Evolutionary conservation across 2,888 invertebrate genomes (phyloP).

Genomic region (Pardosa pseudoannulata): DNA sequence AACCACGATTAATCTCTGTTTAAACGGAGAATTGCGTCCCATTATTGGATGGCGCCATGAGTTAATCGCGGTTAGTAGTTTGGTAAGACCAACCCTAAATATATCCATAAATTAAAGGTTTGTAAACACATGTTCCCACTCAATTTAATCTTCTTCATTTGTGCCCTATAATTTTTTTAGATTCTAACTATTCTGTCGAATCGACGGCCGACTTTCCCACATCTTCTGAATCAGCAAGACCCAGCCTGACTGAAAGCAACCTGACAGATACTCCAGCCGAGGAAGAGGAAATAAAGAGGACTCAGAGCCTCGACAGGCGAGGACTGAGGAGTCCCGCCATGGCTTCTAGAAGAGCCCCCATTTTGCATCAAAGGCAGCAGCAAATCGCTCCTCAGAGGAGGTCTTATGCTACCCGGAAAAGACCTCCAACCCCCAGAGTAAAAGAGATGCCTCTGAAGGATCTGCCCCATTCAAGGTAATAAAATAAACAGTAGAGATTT

Average conservation of each 20-base stretch:
- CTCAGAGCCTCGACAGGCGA: constrained; percentile 35
- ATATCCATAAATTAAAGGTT: too few species aligned
- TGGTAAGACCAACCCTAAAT: too few species aligned
- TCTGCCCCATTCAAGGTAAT: background rate
- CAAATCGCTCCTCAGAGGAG: background rate
- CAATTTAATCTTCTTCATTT: too few species aligned
- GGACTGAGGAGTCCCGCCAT: constrained; percentile 16
- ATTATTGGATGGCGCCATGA: too few species aligned
- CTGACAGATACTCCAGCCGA: background rate
- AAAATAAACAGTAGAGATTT: too few species aligned
- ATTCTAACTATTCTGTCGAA: constrained; percentile 17
- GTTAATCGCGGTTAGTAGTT: too few species aligned
- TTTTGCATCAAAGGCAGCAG: background rate
- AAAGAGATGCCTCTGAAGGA: constrained; percentile 32
- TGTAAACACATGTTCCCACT: too few species aligned
- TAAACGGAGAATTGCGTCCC: too few species aligned
- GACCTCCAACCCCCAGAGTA: constrained; percentile 57
- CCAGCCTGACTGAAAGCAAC: constrained; percentile 8
- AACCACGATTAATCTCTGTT: too few species aligned
- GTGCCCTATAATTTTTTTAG: too few species aligned
- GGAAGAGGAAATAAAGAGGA: background rate
- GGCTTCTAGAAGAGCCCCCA: constrained; percentile 5
- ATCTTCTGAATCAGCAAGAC: constrained; percentile 21
- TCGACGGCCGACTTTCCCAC: constrained; percentile 17
- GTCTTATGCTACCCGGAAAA: background rate